phyloP scores from a whole-genome alignment of 2,797 vertebrate genomes.

The Podarcis siculus region DNA sequence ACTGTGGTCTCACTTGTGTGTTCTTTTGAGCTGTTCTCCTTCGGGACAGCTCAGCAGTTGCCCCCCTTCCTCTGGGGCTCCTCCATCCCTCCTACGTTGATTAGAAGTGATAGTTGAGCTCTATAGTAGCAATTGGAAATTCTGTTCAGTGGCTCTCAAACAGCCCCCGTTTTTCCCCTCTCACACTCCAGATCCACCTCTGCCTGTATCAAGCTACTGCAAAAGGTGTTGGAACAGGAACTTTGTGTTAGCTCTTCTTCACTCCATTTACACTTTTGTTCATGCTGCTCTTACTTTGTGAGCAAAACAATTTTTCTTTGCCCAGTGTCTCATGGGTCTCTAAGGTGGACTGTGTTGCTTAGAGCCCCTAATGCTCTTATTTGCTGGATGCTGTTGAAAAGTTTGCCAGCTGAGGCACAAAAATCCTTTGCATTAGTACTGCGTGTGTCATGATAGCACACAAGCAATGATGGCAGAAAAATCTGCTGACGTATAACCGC shows the following conservation, averaged over 20 bases:
- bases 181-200: background rate
- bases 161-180: background rate
- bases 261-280: conserved; percentile 50
- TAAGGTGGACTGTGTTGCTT: background rate
- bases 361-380: conserved; percentile 4
- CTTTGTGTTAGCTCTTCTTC: conserved; percentile 61
- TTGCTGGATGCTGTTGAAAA: conserved; percentile 1
- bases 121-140: conserved; percentile 43
- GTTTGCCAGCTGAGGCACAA: background rate
- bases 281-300: background rate
- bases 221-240: conserved; percentile 56
- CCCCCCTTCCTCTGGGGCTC: conserved; percentile 70
- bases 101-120: conserved; percentile 78
- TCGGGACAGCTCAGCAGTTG: conserved; percentile 71
- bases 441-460: background rate
- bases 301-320: background rate
- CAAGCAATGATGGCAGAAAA: background rate
- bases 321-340: background rate
- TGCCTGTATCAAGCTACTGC: background rate
- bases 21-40: conserved; percentile 80
- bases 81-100: conserved; percentile 67
- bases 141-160: background rate
- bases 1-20: conserved; percentile 73
- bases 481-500: background rate
- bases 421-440: background rate